A percentile compares a stretch with the other conserved stretches of the same genome.
phyloP scores from a whole-genome alignment of 1,140 invertebrate genomes.

The Orussus abietinus region DNA sequence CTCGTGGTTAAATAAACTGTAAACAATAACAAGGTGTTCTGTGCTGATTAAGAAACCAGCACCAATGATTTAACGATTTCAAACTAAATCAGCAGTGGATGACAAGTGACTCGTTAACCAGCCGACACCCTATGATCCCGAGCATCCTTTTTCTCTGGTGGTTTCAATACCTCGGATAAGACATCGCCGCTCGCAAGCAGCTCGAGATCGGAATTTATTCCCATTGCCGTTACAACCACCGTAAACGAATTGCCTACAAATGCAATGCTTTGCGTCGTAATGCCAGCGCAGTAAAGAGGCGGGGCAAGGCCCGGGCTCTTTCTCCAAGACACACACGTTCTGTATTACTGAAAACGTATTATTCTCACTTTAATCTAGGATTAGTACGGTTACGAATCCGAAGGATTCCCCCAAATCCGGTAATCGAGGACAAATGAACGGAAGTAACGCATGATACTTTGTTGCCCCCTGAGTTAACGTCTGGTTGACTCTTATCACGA shows the following conservation, averaged over 20 bases:
- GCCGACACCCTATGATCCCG: slow-evolving; percentile 10
- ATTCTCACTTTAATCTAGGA: no score
- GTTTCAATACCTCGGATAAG: slow-evolving; percentile 34
- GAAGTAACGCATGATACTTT: no score
- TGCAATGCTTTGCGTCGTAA: slow-evolving; percentile 56
- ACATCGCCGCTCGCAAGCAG: slow-evolving; percentile 59
- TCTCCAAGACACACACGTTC: slow-evolving; percentile 56
- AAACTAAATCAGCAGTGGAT: slow-evolving; percentile 2
- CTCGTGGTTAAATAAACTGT: no score
- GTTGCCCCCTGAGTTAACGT: no score
- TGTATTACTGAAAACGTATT: slow-evolving; percentile 46
- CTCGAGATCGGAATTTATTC: slow-evolving; percentile 62
- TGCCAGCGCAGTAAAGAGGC: slow-evolving; percentile 57
- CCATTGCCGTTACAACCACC: slow-evolving; percentile 65
- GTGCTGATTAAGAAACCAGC: no score
- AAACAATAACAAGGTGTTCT: no score
- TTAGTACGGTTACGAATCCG: no score
- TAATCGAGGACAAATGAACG: no score
- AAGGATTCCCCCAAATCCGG: no score
- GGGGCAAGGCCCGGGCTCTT: slow-evolving; percentile 57
- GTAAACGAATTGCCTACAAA: slow-evolving; percentile 61
- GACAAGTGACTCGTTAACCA: neutral
- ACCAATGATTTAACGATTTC: no score
- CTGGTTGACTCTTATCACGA: no score
- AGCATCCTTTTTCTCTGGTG: slow-evolving; percentile 7